These are phyloP conservation scores for Homarus americanus DNA, from an alignment of 1,140 invertebrate species.

Conservation along the genomic window DNA sequence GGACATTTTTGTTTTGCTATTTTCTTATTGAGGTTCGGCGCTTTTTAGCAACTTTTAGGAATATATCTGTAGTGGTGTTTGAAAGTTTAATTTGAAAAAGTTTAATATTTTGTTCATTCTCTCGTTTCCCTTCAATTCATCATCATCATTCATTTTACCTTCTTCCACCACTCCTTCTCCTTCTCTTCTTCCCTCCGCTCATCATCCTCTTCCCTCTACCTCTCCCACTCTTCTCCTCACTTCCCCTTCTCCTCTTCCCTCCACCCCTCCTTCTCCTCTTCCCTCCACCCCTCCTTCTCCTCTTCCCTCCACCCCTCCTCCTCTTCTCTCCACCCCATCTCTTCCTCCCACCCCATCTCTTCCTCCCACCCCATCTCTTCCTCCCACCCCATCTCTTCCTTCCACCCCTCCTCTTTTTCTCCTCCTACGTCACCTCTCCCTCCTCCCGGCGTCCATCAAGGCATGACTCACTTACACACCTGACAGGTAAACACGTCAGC, in stretches of 20 bases:
- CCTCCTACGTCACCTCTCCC: too few relatives aligned
- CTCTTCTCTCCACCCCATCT: not conserved
- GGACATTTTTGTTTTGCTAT: too few relatives aligned
- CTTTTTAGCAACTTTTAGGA: too few relatives aligned
- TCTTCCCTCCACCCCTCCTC: not conserved
- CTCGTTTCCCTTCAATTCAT: too few relatives aligned
- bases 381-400: not conserved
- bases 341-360: not conserved
- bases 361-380: not conserved
- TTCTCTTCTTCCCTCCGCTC: not conserved
- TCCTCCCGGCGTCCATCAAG: too few relatives aligned
- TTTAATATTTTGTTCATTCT: too few relatives aligned
- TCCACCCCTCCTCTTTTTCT: not conserved
- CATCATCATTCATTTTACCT: not conserved
- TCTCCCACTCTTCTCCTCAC: not conserved
- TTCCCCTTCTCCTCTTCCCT: not conserved
- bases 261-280: not conserved
- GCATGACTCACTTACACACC: too few relatives aligned
- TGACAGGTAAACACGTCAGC: too few relatives aligned
- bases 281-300: not conserved
- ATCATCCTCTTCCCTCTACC: not conserved
- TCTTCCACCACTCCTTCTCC: not conserved
- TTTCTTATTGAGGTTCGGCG: too few relatives aligned
- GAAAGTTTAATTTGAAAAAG: too few relatives aligned
- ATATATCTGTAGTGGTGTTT: too few relatives aligned